Percentiles rank a stretch among this genome's conserved stretches.
Conservation (phyloP, 2,888 invertebrate species). For the Geotrupes spiniger region DNA sequence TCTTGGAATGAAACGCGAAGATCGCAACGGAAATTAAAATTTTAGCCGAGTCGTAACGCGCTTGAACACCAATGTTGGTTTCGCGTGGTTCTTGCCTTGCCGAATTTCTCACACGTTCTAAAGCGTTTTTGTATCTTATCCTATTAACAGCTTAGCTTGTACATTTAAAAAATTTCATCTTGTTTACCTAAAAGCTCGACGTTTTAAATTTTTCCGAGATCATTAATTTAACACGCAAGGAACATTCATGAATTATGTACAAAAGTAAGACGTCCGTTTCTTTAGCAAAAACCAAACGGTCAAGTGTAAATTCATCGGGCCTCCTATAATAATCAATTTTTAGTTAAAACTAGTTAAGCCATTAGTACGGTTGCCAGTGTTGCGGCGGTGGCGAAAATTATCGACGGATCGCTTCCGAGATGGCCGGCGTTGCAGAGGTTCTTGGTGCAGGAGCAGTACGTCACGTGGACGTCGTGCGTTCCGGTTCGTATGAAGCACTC, state of each 20-base stretch:
- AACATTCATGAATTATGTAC: too few species aligned
- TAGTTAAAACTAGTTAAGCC: slow-evolving; percentile 8
- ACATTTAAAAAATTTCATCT: too few species aligned
- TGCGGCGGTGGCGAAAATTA: slow-evolving; percentile 4
- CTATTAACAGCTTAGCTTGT: slow-evolving; percentile 1
- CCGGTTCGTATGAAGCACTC: slow-evolving; percentile 68
- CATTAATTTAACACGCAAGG: too few species aligned
- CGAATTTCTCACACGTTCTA: not conserved
- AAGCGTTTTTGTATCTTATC: slow-evolving; percentile 1
- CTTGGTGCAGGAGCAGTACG: slow-evolving; percentile 75
- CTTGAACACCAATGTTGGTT: slow-evolving; percentile 1
- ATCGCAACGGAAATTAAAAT: too few species aligned
- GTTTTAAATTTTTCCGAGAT: too few species aligned
- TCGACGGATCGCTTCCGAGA: slow-evolving; percentile 17
- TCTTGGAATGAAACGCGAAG: too few species aligned
- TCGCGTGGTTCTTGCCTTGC: too few species aligned
- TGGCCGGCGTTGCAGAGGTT: slow-evolving; percentile 70
- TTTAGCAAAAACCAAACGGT: slow-evolving; percentile 14
- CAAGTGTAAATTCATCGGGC: slow-evolving; percentile 5
- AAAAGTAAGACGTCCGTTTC: too few species aligned
- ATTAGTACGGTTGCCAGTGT: slow-evolving; percentile 12
- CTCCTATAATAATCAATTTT: not conserved
- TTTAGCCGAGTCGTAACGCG: too few species aligned
- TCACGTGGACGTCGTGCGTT: slow-evolving; percentile 70
- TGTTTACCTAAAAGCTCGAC: too few species aligned